Evolutionary conservation across 2,888 invertebrate species (phyloP).

Genomic region (Mallateleia sp.): DNA sequence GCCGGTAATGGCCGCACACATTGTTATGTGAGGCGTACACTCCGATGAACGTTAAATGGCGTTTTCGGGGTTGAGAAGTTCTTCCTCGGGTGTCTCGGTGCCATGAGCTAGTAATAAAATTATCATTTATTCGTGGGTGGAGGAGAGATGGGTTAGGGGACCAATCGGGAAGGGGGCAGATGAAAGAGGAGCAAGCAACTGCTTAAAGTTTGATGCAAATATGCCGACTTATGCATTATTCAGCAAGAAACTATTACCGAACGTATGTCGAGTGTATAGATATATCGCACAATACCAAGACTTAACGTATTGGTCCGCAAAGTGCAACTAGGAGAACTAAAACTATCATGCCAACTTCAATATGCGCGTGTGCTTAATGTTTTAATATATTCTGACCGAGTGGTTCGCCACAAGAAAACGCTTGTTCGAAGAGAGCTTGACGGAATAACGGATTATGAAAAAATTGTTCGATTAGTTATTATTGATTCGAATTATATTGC

Average conservation of each 20-base stretch:
- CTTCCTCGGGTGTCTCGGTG: constrained; percentile 80
- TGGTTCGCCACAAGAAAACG: constrained; percentile 79
- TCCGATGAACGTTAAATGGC: constrained; percentile 82
- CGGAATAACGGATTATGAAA: constrained; percentile 24
- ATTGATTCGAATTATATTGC: constrained; percentile 22
- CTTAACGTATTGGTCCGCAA: constrained; percentile 79
- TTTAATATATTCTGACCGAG: constrained; percentile 86
- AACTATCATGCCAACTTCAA: constrained; percentile 83
- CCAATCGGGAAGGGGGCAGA: constrained; percentile 65
- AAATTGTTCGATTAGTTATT: constrained; percentile 41
- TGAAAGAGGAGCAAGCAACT: constrained; percentile 82
- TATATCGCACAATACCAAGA: constrained; percentile 63
- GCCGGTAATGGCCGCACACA: constrained; percentile 82
- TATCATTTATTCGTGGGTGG: constrained; percentile 86
- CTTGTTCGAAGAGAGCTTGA: neutral
- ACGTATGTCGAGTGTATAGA: constrained; percentile 79
- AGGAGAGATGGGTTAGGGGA: constrained; percentile 64
- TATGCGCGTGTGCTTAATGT: constrained; percentile 83
- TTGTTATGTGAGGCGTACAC: constrained; percentile 84
- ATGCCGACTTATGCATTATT: constrained; percentile 87
- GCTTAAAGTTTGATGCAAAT: constrained; percentile 88
- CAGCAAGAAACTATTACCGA: constrained; percentile 87
- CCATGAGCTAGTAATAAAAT: constrained; percentile 86
- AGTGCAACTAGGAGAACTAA: constrained; percentile 84
- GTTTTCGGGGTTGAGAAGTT: constrained; percentile 84